Evolutionary conservation across 2,888 invertebrate genomes (phyloP).

Genomic region (Carabus problematicus): DNA sequence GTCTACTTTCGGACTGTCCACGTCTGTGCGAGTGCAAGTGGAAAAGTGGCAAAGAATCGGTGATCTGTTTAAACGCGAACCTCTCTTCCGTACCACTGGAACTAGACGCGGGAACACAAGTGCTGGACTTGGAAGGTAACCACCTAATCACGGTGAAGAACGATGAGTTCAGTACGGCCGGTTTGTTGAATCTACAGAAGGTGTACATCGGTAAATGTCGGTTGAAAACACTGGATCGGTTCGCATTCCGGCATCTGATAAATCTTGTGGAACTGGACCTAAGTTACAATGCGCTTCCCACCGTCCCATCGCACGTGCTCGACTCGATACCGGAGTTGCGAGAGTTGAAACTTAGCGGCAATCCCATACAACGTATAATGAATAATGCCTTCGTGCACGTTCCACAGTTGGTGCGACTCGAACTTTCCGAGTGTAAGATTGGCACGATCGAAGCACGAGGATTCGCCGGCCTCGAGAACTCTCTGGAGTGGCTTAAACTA

Average conservation of each 20-base stretch:
- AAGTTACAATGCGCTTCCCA: conserved; percentile 72
- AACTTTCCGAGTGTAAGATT: conserved; percentile 77
- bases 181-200: conserved; percentile 81
- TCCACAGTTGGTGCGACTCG: conserved; percentile 74
- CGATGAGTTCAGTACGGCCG: conserved; percentile 77
- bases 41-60: conserved; percentile 87
- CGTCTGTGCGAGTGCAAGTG: conserved; percentile 86
- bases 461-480: conserved; percentile 75
- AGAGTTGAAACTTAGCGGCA: conserved; percentile 76
- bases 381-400: conserved; percentile 73
- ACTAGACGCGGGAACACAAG: conserved; percentile 80
- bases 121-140: conserved; percentile 80
- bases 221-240: conserved; percentile 72
- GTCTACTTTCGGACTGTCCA: conserved; percentile 70
- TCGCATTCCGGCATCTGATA: conserved; percentile 78
- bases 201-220: conserved; percentile 77
- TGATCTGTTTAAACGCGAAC: conserved; percentile 78
- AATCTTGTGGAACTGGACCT: conserved; percentile 84
- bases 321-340: conserved; percentile 76
- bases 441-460: conserved; percentile 72
- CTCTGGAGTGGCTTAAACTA: conserved; percentile 78
- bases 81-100: conserved; percentile 76
- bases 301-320: conserved; percentile 77
- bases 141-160: conserved; percentile 70
- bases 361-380: conserved; percentile 74